phyloP scores from a whole-genome alignment of 2,888 invertebrate species.

The Xestia sexstrigata region DNA sequence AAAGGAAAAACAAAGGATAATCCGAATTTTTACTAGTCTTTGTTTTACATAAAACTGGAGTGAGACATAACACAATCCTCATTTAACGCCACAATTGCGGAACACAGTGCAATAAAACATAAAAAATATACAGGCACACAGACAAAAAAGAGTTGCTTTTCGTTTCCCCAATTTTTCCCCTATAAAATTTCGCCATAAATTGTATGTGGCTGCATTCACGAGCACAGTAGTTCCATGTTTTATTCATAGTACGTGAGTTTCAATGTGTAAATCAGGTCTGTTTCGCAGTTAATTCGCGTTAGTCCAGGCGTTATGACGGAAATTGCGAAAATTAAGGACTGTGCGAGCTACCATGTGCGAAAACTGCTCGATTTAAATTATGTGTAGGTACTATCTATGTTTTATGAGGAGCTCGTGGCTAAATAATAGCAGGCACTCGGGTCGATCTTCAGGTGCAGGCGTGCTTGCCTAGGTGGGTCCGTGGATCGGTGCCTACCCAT shows the following conservation, averaged over 20 bases:
- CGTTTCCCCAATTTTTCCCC: slow-evolving; percentile 49
- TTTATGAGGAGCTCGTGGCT: too few species aligned
- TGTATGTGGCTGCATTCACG: slow-evolving; percentile 28
- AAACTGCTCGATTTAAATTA: background rate
- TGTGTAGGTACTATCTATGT: background rate
- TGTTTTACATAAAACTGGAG: slow-evolving; percentile 2
- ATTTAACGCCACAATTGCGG: slow-evolving; percentile 30
- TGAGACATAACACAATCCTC: slow-evolving; percentile 2
- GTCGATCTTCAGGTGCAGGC: too few species aligned
- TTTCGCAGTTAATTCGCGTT: slow-evolving; percentile 76
- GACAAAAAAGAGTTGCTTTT: slow-evolving; percentile 41
- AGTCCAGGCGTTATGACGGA: slow-evolving; percentile 69
- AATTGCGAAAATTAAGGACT: slow-evolving; percentile 68
- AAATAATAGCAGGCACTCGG: too few species aligned
- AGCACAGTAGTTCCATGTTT: slow-evolving; percentile 67
- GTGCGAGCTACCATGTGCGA: slow-evolving; percentile 30
- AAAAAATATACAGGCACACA: slow-evolving; percentile 42
- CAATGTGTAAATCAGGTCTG: slow-evolving; percentile 65
- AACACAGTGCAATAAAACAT: slow-evolving; percentile 48
- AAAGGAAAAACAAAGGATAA: background rate
- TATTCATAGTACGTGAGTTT: slow-evolving; percentile 72
- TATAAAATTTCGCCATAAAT: slow-evolving; percentile 53
- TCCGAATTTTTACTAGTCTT: background rate
- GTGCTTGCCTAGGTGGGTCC: too few species aligned
- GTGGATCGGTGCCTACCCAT: too few species aligned